Evolutionary conservation across 1,140 invertebrate species (phyloP).

Genomic region (Portunus trituberculatus): DNA sequence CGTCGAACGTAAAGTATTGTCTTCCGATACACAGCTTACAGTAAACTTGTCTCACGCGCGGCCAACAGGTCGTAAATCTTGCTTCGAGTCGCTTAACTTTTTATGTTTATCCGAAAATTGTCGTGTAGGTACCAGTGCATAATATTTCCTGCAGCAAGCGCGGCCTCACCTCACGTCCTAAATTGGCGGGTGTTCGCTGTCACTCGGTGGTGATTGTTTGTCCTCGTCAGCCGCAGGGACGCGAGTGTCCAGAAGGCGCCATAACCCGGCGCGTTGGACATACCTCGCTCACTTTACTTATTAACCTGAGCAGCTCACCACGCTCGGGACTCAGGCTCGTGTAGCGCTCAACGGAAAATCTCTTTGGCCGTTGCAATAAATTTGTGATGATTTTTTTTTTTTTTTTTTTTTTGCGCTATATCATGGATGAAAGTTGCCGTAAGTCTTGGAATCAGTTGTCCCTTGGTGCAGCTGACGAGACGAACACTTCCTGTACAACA

Average conservation of each 20-base stretch:
- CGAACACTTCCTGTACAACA: neutral
- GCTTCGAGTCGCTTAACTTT: neutral
- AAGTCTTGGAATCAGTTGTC: neutral
- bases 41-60: slow-evolving; percentile 9
- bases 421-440: neutral
- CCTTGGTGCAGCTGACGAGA: neutral
- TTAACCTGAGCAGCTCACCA: neutral
- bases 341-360: neutral
- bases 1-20: neutral
- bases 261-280: neutral
- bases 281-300: neutral
- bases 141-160: neutral
- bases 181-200: slow-evolving; percentile 52
- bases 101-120: neutral
- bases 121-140: neutral
- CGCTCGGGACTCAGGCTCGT: neutral
- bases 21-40: slow-evolving; percentile 13
- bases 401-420: neutral
- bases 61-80: neutral
- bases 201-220: slow-evolving; percentile 37
- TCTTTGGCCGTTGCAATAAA: neutral
- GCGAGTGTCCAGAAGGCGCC: neutral
- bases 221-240: slow-evolving; percentile 25
- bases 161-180: neutral
- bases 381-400: neutral